phyloP scores from a whole-genome alignment of 2,888 invertebrate genomes.

The Stenotaenia linearis region DNA sequence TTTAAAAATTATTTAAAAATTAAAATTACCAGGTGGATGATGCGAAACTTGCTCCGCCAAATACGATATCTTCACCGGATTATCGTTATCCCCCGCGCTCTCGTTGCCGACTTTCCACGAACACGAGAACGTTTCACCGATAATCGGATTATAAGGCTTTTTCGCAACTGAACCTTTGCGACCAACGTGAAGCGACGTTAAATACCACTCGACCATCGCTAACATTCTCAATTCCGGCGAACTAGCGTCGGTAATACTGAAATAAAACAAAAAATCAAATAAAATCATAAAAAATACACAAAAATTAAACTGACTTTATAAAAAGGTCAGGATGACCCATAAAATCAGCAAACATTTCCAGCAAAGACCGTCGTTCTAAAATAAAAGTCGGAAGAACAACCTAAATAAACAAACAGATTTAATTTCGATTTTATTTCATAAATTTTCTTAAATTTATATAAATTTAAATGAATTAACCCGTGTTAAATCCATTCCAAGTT shows the following conservation, averaged over 20 bases:
- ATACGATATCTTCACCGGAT: constrained; percentile 42
- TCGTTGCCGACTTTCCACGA: constrained; percentile 47
- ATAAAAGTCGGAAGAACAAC: constrained; percentile 52
- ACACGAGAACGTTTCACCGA: constrained; percentile 54
- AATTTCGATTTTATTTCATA: not conserved
- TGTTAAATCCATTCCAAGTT: constrained; percentile 53
- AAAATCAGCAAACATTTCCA: constrained; percentile 53
- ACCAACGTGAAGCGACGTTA: constrained; percentile 51
- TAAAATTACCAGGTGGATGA: constrained; percentile 49
- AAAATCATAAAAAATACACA: too few relatives aligned
- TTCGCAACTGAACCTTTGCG: constrained; percentile 46
- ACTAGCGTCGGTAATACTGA: constrained; percentile 39
- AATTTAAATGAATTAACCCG: constrained; percentile 43
- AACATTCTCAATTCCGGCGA: constrained; percentile 48
- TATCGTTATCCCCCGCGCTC: not conserved
- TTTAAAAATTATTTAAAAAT: not conserved
- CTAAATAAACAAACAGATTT: constrained; percentile 38
- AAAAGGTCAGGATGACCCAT: constrained; percentile 51
- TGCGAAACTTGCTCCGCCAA: constrained; percentile 53
- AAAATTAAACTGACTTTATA: constrained; percentile 42
- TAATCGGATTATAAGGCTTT: constrained; percentile 55
- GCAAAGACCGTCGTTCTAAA: constrained; percentile 50
- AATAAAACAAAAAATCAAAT: too few relatives aligned
- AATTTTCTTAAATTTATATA: not conserved
- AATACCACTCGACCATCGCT: constrained; percentile 51